These are phyloP conservation scores for Phymatocera aterrima DNA, from an alignment of 2,888 invertebrate genomes.

Conservation along the genomic window DNA sequence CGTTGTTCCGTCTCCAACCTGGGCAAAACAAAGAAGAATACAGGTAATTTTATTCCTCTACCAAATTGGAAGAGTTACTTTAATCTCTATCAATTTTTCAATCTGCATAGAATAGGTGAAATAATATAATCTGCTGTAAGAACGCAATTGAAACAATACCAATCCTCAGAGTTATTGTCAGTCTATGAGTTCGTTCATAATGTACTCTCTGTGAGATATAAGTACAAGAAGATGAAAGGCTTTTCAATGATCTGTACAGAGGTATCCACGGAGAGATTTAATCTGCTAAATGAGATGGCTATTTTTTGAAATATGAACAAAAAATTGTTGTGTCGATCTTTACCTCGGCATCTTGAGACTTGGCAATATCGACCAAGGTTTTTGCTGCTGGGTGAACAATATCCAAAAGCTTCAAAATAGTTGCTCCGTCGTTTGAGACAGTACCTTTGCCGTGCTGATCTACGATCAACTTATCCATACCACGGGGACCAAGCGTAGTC, in stretches of 20 bases:
- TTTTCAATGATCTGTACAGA: background rate
- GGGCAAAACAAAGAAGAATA: constrained; percentile 48
- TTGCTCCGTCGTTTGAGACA: constrained; percentile 99
- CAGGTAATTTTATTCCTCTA: background rate
- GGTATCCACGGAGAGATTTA: background rate
- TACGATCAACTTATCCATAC: constrained; percentile 99
- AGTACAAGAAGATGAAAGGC: background rate
- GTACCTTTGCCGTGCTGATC: constrained; percentile 93
- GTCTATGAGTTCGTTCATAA: constrained; percentile 62
- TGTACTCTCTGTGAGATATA: constrained; percentile 57
- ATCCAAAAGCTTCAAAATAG: constrained; percentile 98
- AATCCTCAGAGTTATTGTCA: constrained; percentile 59
- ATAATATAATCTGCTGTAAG: constrained; percentile 54
- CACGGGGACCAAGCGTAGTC: constrained; percentile 98
- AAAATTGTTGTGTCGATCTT: constrained; percentile 52
- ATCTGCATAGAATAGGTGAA: too few relatives aligned
- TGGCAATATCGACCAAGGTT: constrained; percentile 98
- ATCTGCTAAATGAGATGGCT: background rate
- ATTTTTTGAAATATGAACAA: too few relatives aligned
- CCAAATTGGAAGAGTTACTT: background rate
- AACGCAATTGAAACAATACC: constrained; percentile 65
- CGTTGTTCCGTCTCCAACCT: constrained; percentile 99
- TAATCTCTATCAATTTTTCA: background rate
- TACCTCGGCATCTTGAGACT: constrained; percentile 99
- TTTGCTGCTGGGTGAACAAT: constrained; percentile 99